A percentile compares a stretch with the other conserved stretches of the same genome.
phyloP scores from a whole-genome alignment of 2,797 vertebrate species.

The Petrocephalus sullivani region DNA sequence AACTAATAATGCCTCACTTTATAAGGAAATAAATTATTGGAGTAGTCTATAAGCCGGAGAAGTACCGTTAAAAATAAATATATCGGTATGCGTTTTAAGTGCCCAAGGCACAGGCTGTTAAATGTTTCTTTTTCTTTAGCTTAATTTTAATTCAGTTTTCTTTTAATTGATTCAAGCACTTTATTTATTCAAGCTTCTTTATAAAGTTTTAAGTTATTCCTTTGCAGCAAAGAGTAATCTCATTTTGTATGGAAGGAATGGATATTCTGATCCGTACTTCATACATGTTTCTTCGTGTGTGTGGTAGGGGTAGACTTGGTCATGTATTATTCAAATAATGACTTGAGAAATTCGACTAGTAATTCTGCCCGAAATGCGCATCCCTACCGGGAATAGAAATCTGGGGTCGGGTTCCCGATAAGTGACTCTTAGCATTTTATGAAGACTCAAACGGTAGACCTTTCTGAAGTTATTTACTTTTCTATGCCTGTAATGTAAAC shows the following conservation, averaged over 20 bases:
- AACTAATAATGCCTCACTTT: no score
- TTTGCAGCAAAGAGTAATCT: background rate
- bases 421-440: background rate
- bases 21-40: background rate
- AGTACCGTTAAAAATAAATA: background rate
- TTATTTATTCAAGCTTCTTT: background rate
- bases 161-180: background rate
- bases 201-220: background rate
- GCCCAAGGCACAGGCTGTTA: background rate
- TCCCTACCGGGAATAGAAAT: background rate
- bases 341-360: background rate
- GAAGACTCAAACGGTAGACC: background rate
- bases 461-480: background rate
- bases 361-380: background rate
- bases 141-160: background rate
- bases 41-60: background rate
- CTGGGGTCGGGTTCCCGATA: background rate
- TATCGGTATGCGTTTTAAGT: background rate
- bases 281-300: background rate
- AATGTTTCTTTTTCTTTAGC: background rate
- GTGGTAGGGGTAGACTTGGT: background rate
- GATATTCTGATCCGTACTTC: background rate
- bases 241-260: background rate
- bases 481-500: background rate
- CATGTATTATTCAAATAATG: background rate